phyloP scores from a whole-genome alignment of 1,140 invertebrate species.

The Leptinotarsa lineolata region DNA sequence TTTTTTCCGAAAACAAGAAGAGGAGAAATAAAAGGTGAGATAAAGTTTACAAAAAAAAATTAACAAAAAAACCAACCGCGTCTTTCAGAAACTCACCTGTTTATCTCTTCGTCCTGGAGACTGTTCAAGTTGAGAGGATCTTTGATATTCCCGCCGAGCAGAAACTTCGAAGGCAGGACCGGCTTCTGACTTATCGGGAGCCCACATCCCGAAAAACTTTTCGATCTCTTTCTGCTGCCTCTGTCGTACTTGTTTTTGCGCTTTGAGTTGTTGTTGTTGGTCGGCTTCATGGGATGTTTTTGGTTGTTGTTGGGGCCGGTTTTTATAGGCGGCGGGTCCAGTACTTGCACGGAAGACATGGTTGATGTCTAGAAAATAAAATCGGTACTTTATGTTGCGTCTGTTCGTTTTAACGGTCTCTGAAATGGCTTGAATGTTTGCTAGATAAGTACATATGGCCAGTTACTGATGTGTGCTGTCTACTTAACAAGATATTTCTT shows the following conservation, averaged over 20 bases:
- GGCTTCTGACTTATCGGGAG: conserved; percentile 70
- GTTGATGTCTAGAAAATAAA: neutral
- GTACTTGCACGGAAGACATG: conserved; percentile 42
- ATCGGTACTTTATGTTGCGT: neutral
- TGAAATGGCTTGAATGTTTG: neutral
- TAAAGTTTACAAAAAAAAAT: too few species aligned
- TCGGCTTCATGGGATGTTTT: conserved; percentile 29
- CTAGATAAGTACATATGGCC: neutral
- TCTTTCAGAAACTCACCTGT: conserved; percentile 52
- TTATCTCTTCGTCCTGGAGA: conserved; percentile 85
- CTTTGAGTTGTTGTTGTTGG: conserved; percentile 37
- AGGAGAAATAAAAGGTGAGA: too few species aligned
- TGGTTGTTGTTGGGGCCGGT: conserved; percentile 29
- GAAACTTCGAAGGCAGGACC: conserved; percentile 88
- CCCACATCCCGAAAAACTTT: conserved; percentile 58
- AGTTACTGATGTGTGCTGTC: neutral
- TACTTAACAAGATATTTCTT: neutral
- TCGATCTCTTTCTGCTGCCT: conserved; percentile 58
- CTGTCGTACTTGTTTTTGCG: conserved; percentile 48
- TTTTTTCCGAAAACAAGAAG: too few species aligned
- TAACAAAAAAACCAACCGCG: too few species aligned
- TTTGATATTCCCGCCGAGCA: conserved; percentile 91
- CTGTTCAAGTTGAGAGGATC: conserved; percentile 95
- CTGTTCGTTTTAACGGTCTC: neutral
- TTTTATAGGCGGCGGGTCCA: conserved; percentile 36